Evolutionary conservation across 2,888 invertebrate species (phyloP).

Genomic region (Campoplex capitator): DNA sequence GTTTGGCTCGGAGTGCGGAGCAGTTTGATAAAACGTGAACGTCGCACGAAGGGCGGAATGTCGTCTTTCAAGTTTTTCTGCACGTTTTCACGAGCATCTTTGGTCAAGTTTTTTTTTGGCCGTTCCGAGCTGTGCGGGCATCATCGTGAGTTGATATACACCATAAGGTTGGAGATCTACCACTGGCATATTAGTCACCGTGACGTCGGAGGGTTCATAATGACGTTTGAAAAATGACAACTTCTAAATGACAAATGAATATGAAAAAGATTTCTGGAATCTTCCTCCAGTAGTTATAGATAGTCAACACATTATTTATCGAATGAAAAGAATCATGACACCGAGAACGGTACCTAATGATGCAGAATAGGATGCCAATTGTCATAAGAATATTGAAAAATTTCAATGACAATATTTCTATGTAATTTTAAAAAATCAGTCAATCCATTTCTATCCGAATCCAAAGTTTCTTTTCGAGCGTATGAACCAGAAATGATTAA

Average conservation of each 20-base stretch:
- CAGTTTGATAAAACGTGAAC: slow-evolving; percentile 15
- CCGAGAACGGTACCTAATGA: too few relatives aligned
- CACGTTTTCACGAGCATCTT: slow-evolving; percentile 66
- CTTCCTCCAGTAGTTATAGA: slow-evolving; percentile 29
- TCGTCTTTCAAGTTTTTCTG: slow-evolving; percentile 39
- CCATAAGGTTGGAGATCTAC: slow-evolving; percentile 60
- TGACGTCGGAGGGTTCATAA: slow-evolving; percentile 72
- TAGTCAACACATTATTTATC: neutral
- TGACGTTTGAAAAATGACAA: slow-evolving; percentile 60
- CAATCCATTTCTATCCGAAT: neutral
- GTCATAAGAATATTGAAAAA: too few relatives aligned
- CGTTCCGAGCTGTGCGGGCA: neutral
- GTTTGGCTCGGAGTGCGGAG: neutral
- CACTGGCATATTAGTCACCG: slow-evolving; percentile 74
- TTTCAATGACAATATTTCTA: neutral
- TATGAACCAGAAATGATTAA: slow-evolving; percentile 9
- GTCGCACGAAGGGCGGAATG: slow-evolving; percentile 16
- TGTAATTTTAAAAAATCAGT: neutral
- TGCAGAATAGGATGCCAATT: neutral
- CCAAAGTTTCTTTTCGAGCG: neutral
- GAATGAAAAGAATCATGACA: neutral
- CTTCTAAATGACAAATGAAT: neutral
- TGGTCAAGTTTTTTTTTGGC: slow-evolving; percentile 59
- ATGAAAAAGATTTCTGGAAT: slow-evolving; percentile 30
- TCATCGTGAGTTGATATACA: slow-evolving; percentile 21